These are phyloP conservation scores for Cyprinella venusta DNA, from an alignment of 2,797 vertebrate genomes.

Conservation along the genomic window DNA sequence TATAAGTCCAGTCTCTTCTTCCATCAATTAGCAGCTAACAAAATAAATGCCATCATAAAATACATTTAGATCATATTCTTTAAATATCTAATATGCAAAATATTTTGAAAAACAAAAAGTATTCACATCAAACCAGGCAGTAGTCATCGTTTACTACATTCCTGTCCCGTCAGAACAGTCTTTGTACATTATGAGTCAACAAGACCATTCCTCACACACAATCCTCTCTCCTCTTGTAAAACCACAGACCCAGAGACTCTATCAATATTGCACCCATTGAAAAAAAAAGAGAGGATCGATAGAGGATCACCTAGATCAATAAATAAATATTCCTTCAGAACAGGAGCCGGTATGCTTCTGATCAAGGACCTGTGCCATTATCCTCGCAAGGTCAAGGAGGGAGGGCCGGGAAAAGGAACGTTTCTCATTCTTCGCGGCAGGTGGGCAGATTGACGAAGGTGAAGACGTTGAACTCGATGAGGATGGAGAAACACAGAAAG, in stretches of 20 bases:
- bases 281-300: constrained; percentile 43
- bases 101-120: constrained; percentile 58
- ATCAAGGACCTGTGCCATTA: constrained; percentile 46
- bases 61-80: constrained; percentile 50
- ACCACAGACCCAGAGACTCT: constrained; percentile 48
- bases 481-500: constrained; percentile 97
- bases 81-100: constrained; percentile 56
- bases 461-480: constrained; percentile 99
- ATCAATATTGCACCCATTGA: constrained; percentile 64
- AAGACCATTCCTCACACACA: constrained; percentile 46
- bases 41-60: constrained; percentile 73
- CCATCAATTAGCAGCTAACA: constrained; percentile 87
- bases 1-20: constrained; percentile 68
- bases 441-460: constrained; percentile 98
- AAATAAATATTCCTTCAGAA: constrained; percentile 50
- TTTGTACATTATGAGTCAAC: constrained; percentile 34
- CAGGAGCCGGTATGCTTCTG: constrained; percentile 45
- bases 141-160: constrained; percentile 62
- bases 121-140: constrained; percentile 77
- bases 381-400: constrained; percentile 45
- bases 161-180: constrained; percentile 54
- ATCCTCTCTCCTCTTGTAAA: constrained; percentile 44
- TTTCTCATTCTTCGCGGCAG: constrained; percentile 85
- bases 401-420: constrained; percentile 21
- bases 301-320: constrained; percentile 57